Conservation (phyloP, 2,888 invertebrate species). For the Nasonia oneida region DNA sequence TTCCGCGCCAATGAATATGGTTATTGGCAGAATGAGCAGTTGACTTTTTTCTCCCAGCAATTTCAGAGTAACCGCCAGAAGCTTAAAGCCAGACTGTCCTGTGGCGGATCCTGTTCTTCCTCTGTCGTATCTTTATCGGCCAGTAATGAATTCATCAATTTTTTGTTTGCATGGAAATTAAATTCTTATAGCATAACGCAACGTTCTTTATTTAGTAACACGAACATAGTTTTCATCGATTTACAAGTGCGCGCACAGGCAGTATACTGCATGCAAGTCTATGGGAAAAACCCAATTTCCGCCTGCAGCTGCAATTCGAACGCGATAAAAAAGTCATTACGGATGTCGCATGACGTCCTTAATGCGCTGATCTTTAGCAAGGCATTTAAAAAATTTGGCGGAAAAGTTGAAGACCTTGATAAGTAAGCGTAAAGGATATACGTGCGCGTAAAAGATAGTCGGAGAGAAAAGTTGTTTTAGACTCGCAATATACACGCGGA, state of each 20-base stretch:
- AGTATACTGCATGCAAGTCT: background rate
- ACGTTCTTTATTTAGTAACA: background rate
- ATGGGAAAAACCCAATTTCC: background rate
- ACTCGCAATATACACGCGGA: background rate
- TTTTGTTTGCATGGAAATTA: background rate
- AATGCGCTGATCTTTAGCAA: background rate
- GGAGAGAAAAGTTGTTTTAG: background rate
- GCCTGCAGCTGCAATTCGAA: background rate
- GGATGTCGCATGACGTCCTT: background rate
- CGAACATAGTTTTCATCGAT: background rate
- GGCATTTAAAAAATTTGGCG: background rate
- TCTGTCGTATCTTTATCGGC: constrained; percentile 81
- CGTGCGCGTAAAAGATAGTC: background rate
- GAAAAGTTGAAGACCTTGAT: background rate
- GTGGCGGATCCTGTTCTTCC: constrained; percentile 82
- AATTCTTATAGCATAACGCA: background rate
- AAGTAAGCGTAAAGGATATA: background rate
- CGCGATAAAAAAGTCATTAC: background rate
- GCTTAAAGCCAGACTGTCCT: constrained; percentile 84
- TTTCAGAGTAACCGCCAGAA: constrained; percentile 88
- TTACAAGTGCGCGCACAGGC: background rate
- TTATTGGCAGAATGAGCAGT: constrained; percentile 92
- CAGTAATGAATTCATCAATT: constrained; percentile 16
- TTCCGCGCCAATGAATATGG: constrained; percentile 95
- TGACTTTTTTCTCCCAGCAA: constrained; percentile 90